phyloP scores from a whole-genome alignment of 2,888 invertebrate genomes.

The Diarsia mendica region DNA sequence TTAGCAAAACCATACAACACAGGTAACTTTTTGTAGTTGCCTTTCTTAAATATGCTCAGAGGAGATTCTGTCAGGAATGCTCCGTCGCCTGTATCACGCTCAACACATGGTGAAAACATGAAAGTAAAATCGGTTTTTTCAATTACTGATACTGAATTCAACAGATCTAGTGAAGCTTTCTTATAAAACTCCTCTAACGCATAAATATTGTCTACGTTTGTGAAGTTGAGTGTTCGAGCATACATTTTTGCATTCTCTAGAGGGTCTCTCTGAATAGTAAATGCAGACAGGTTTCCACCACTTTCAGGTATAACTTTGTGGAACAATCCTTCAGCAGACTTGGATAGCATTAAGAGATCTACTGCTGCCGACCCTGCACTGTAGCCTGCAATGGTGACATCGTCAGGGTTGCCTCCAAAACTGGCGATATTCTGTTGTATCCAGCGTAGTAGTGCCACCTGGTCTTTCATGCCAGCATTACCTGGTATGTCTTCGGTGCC shows the following conservation, averaged over 20 bases:
- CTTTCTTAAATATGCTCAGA: slow-evolving; percentile 69
- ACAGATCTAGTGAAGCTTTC: slow-evolving; percentile 64
- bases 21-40: slow-evolving; percentile 27
- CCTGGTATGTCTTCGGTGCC: slow-evolving; percentile 72
- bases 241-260: slow-evolving; percentile 70
- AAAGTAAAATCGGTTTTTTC: slow-evolving; percentile 62
- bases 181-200: slow-evolving; percentile 76
- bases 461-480: slow-evolving; percentile 58
- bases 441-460: slow-evolving; percentile 72
- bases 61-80: slow-evolving; percentile 72
- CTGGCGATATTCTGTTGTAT: slow-evolving; percentile 72
- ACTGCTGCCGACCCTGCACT: slow-evolving; percentile 68
- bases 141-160: slow-evolving; percentile 59
- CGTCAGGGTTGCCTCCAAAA: slow-evolving; percentile 75
- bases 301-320: slow-evolving; percentile 70
- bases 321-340: slow-evolving; percentile 69
- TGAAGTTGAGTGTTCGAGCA: slow-evolving; percentile 67
- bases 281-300: slow-evolving; percentile 65
- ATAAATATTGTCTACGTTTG: slow-evolving; percentile 69
- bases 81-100: slow-evolving; percentile 47
- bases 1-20: slow-evolving; percentile 23
- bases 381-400: slow-evolving; percentile 71
- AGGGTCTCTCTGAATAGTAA: slow-evolving; percentile 71
- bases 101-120: slow-evolving; percentile 65
- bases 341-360: slow-evolving; percentile 26